phyloP scores from a whole-genome alignment of 2,888 invertebrate genomes.

The Phalera bucephala region DNA sequence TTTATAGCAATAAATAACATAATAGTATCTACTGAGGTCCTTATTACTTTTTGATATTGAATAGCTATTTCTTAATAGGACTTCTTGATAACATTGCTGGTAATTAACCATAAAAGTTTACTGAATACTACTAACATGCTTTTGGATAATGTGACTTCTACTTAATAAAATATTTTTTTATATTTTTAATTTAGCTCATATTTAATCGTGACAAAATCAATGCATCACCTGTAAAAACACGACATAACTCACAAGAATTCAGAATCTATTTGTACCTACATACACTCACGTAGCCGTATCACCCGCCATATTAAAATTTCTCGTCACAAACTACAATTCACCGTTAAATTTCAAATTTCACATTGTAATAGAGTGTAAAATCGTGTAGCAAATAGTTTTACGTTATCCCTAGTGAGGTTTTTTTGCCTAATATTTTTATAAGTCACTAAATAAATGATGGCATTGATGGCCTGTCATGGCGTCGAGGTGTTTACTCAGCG shows the following conservation, averaged over 20 bases:
- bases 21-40: no score
- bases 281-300: constrained; percentile 33
- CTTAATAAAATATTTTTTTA: no score
- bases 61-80: no score
- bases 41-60: no score
- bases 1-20: no score
- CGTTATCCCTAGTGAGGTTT: constrained; percentile 35
- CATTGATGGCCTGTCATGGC: constrained; percentile 70
- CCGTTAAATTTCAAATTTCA: constrained; percentile 24
- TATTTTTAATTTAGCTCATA: no score
- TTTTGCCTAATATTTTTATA: constrained; percentile 63
- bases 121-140: no score
- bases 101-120: no score
- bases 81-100: no score
- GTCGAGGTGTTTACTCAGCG: constrained; percentile 66
- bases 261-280: constrained; percentile 24
- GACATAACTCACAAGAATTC: constrained; percentile 14
- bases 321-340: constrained; percentile 23
- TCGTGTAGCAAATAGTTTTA: constrained; percentile 16
- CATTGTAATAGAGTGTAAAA: constrained; percentile 38
- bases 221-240: constrained; percentile 53
- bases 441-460: constrained; percentile 76
- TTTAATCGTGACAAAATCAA: no score
- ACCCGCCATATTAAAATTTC: constrained; percentile 31
- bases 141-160: no score